phyloP scores from a whole-genome alignment of 2,888 invertebrate species.

The Sarcophaga carnaria region DNA sequence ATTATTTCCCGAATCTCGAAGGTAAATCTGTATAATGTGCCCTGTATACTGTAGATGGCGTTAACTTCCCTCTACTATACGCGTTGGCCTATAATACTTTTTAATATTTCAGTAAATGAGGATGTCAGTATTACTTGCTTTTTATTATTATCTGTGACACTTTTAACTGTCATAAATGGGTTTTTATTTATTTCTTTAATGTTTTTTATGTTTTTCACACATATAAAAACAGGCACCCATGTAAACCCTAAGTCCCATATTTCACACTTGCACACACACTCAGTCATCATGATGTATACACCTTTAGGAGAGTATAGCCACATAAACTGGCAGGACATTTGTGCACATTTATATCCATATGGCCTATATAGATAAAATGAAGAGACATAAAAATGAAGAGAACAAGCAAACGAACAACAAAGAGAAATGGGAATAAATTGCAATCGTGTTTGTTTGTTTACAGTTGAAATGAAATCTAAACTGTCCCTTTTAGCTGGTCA shows the following conservation, averaged over 20 bases:
- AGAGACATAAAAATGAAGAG: slow-evolving; percentile 3
- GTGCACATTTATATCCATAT: not conserved
- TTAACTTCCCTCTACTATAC: too few species aligned
- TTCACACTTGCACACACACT: not conserved
- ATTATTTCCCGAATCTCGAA: too few species aligned
- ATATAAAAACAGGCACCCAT: slow-evolving; percentile 33
- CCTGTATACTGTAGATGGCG: too few species aligned
- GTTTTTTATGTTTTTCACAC: slow-evolving; percentile 15
- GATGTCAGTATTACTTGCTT: slow-evolving; percentile 30
- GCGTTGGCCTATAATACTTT: not conserved
- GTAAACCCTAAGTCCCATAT: not conserved
- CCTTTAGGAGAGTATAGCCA: not conserved
- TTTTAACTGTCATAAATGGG: slow-evolving; percentile 56
- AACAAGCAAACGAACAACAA: not conserved
- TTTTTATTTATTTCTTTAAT: slow-evolving; percentile 36
- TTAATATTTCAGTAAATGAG: slow-evolving; percentile 50
- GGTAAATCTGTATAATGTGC: too few species aligned
- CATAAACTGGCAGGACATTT: not conserved
- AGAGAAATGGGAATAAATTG: slow-evolving; percentile 12
- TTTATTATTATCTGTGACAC: slow-evolving; percentile 50
- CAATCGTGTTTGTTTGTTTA: slow-evolving; percentile 54
- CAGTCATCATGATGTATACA: not conserved
- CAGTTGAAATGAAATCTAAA: slow-evolving; percentile 45
- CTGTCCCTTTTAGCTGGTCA: slow-evolving; percentile 60
- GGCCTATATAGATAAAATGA: slow-evolving; percentile 65